phyloP scores from a whole-genome alignment of 2,797 vertebrate genomes.

The Lutjanus argentimaculatus region DNA sequence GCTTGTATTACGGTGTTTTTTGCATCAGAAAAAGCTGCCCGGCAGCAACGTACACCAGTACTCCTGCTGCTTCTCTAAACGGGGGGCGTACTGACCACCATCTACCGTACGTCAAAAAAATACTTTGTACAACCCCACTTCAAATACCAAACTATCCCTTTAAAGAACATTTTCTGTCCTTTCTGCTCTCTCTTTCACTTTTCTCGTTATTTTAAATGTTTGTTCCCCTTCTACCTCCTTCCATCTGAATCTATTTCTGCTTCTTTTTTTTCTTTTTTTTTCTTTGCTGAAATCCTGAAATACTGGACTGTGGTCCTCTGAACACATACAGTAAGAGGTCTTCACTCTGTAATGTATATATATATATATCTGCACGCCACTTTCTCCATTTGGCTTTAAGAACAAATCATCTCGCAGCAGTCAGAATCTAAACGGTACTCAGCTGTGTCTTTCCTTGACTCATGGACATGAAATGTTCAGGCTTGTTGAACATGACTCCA shows the following conservation, averaged over 20 bases:
- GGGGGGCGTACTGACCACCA: no score
- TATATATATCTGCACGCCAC: constrained; percentile 39
- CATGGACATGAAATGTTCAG: constrained; percentile 27
- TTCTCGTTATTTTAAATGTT: constrained; percentile 29
- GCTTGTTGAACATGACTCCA: constrained; percentile 27
- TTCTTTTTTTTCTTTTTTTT: background rate
- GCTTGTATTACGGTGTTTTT: no score
- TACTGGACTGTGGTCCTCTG: constrained; percentile 48
- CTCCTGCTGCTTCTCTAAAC: no score
- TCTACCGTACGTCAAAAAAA: no score
- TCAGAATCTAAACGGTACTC: constrained; percentile 45
- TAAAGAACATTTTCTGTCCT: background rate
- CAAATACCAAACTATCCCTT: background rate
- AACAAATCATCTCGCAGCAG: constrained; percentile 52
- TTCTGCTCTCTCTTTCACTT: background rate
- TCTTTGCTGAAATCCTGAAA: constrained; percentile 26
- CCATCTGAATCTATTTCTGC: constrained; percentile 9
- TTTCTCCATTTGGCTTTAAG: constrained; percentile 45
- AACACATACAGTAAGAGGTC: constrained; percentile 36
- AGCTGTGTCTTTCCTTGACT: constrained; percentile 34
- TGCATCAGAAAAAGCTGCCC: no score
- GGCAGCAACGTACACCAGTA: no score
- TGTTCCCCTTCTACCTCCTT: background rate
- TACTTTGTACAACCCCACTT: no score
- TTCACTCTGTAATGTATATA: constrained; percentile 33